Evolutionary conservation across 2,888 invertebrate species (phyloP), one percentile per base, ranked within the genome.

Genomic region (Cerastis rubricosa): DNA sequence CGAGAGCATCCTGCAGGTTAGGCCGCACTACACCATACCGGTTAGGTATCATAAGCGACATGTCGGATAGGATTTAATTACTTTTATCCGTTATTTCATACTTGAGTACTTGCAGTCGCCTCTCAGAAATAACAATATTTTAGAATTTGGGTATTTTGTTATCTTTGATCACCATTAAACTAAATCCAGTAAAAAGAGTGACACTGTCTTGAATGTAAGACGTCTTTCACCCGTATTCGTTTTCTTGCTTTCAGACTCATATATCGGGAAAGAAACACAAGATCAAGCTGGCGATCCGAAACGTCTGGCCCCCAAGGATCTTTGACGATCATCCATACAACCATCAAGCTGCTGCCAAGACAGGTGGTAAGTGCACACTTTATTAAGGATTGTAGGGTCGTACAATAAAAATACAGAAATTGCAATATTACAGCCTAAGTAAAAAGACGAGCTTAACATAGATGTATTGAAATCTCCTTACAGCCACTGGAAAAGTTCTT

Each of bases 201-300:
- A 63, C 35, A 22, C 25, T 4, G 54, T 61, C 6, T 35, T 12
- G 6, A 63, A 22, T 12, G 19, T 19, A 43, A 19, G 54, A 19
- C 2, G 11, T 9, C 25, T 25, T 45, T 63, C 11, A 40, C 22
- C 22, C 40, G 1, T 14, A 35, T 47, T 29, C 66, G 59, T 69
- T 51, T 67, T 71, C 76, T 61, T 77, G 22, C 17, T 92, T 92
- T 22, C 87, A 97, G 97, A 94, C 93, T 63, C 97, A 97, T 89
- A 93, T 97, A 89, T 95, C 95, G 65, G 97, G 97, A 71, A 96
- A 96, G 90, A 97, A 96, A 87, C 97, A 97, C 87, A 96, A 95
- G 89, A 86, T 76, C 61, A 96, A 94, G 91, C 82, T 97, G 77
- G 71, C 91, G 4, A 78, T 90, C 80, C 91, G 85, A 66, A 91